Base-by-base conservation (phyloP, 2,113 vertebrate species). In the Raja brachyura region DNA sequence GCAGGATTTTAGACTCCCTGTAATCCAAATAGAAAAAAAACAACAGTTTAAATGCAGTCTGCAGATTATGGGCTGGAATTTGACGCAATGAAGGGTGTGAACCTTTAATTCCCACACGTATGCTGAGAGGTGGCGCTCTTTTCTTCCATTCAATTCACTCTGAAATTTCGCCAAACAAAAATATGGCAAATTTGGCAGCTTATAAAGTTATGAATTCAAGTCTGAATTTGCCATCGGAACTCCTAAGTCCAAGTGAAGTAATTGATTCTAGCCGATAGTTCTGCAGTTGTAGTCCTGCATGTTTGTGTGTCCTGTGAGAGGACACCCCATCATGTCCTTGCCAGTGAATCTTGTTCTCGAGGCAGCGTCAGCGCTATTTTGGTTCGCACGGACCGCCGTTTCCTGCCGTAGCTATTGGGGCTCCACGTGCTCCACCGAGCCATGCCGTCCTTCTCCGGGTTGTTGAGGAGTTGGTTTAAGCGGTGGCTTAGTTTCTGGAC, bases 401-500 rank as follows among this genome's bases (percentile, higher is more conserved):
- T 95, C 63, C 98, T 97, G 93, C 98, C 98, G 33, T 99, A 99
- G 94, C 98, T 98, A 31, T 96, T 95, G 0, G 98, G 96, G 93
- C 97, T 97, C 94, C 99, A 97, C 95, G 99, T 99, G 93, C 73
- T 95, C 6, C 94, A 5, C 0, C 98, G 98, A 5, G 98, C 98
- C 6, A 81, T 95, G 88, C 93, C 95, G 81, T 95, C 96, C 94
- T 97, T 99, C 0, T 96, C 93, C 94, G 97, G 97, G 95, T 96
- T 97, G 5, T 96, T 97, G 79, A 97, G 94, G 83, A 97, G 94
- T 94, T 97, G 96, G 95, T 97, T 97, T 95, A 99, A 96, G 90
- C 97, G 97, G 93, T 98, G 96, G 13, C 97, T 97, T 94, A 99
- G 94, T 93, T 98, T 97, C 93, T 99, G 98, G 94, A 98, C 96